A percentile compares a stretch with the other conserved stretches of the same genome.
Conservation (phyloP, 1,140 invertebrate genomes). For the Procambarus clarkii region DNA sequence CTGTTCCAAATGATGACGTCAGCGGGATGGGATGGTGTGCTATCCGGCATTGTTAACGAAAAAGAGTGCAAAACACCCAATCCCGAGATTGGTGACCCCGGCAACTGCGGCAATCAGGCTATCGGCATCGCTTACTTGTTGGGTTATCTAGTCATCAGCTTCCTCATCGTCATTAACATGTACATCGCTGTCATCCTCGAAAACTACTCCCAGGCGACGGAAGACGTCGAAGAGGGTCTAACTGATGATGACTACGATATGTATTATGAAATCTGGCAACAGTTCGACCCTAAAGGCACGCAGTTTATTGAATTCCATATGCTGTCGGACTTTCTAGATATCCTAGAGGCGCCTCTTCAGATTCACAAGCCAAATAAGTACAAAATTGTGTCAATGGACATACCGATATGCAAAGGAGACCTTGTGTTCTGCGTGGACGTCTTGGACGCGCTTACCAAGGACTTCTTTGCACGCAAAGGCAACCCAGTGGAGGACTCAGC, state of each 20-base stretch:
- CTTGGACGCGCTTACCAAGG: constrained; percentile 89
- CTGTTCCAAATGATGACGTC: constrained; percentile 99
- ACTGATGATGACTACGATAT: constrained; percentile 99
- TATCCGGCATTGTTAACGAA: constrained; percentile 97
- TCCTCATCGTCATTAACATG: constrained; percentile 99
- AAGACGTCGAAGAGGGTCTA: constrained; percentile 98
- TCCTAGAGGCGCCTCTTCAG: constrained; percentile 93
- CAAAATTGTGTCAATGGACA: constrained; percentile 98
- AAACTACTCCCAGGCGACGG: constrained; percentile 98
- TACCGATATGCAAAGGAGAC: constrained; percentile 97
- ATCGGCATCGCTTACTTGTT: constrained; percentile 96
- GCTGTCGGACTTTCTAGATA: constrained; percentile 95
- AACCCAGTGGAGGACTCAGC: constrained; percentile 86
- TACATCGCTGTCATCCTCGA: constrained; percentile 99
- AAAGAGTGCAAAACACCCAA: constrained; percentile 92
- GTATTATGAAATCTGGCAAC: constrained; percentile 99
- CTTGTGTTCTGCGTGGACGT: constrained; percentile 98
- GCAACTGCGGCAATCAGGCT: constrained; percentile 93
- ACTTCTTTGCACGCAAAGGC: constrained; percentile 97
- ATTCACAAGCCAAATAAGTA: constrained; percentile 99
- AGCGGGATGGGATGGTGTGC: constrained; percentile 96
- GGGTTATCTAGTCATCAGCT: constrained; percentile 97
- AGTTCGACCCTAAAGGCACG: constrained; percentile 97
- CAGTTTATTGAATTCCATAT: constrained; percentile 96
- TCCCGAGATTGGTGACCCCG: constrained; percentile 89